Conservation (phyloP, 2,888 invertebrate species). For the Limnephilus lunatus region DNA sequence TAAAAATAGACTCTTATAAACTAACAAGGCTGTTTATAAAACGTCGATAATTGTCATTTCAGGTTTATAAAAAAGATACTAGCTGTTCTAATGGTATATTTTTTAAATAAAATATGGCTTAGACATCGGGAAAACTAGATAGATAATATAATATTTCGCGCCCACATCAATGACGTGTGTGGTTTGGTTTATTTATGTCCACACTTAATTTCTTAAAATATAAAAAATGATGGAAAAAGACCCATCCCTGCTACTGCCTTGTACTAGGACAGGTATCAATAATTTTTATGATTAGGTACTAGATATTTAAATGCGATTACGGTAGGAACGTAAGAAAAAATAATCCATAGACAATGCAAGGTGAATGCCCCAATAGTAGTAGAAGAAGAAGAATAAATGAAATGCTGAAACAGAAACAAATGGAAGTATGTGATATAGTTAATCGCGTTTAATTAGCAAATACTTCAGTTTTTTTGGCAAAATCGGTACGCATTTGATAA, state of each 20-base stretch:
- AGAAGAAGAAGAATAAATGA: constrained; percentile 47
- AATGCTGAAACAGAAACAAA: constrained; percentile 58
- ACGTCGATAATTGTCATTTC: too few species aligned
- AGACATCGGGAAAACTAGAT: background rate
- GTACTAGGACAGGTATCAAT: background rate
- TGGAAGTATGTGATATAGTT: constrained; percentile 61
- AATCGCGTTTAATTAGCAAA: constrained; percentile 53
- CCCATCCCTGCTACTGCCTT: background rate
- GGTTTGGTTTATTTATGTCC: too few species aligned
- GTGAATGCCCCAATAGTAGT: constrained; percentile 47
- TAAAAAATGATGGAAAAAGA: background rate
- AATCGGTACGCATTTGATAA: constrained; percentile 49
- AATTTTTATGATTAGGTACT: background rate
- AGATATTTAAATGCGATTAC: background rate
- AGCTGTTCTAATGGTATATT: background rate
- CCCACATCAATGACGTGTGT: background rate
- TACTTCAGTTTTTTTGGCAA: constrained; percentile 49
- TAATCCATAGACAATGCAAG: constrained; percentile 30
- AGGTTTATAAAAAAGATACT: background rate
- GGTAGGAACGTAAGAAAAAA: constrained; percentile 14
- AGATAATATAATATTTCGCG: background rate
- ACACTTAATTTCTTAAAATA: background rate
- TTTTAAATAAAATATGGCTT: background rate
- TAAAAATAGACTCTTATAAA: background rate
- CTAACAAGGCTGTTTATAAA: too few species aligned